These are phyloP conservation scores for Turritopsis rubra DNA, from an alignment of 30 jellyfish, hydroid and myxozoan genomes.

Conservation along the genomic window DNA sequence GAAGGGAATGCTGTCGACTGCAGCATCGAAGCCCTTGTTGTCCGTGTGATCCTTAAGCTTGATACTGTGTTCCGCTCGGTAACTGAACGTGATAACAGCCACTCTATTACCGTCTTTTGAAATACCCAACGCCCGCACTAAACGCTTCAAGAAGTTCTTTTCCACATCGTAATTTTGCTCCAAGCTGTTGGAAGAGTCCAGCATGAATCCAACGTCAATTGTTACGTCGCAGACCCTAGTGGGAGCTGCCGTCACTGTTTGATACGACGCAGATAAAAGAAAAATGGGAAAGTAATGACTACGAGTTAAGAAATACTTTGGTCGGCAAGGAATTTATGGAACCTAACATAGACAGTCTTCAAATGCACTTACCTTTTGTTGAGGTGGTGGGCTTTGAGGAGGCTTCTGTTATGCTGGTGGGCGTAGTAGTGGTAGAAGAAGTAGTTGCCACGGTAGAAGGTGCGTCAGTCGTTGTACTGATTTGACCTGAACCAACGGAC, in stretches of 20 bases:
- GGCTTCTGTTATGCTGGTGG: not conserved
- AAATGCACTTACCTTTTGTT: not conserved
- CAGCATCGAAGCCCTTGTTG: slow-evolving; percentile 39
- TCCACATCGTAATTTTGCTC: slow-evolving; percentile 42
- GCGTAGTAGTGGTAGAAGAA: not conserved
- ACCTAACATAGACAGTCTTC: not conserved
- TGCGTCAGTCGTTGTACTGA: not conserved
- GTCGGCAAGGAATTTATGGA: too few relatives aligned
- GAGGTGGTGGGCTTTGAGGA: not conserved
- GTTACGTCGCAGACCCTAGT: not conserved
- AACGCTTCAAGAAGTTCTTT: slow-evolving; percentile 46
- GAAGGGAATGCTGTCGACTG: slow-evolving; percentile 51
- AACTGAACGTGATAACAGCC: slow-evolving; percentile 58
- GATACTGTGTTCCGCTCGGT: slow-evolving; percentile 51
- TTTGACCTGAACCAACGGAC: too few relatives aligned
- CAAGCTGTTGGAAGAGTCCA: slow-evolving; percentile 70
- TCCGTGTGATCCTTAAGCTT: slow-evolving; percentile 26
- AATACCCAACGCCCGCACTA: slow-evolving; percentile 44
- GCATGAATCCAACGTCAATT: slow-evolving; percentile 54
- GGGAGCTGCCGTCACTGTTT: not conserved
- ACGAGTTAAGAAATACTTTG: too few relatives aligned
- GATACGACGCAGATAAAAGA: not conserved
- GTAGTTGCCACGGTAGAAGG: not conserved
- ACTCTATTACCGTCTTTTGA: slow-evolving; percentile 53
- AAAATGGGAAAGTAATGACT: not conserved